Base-by-base conservation (phyloP, 2,797 vertebrate species). In the Enteromius radiatus region DNA sequence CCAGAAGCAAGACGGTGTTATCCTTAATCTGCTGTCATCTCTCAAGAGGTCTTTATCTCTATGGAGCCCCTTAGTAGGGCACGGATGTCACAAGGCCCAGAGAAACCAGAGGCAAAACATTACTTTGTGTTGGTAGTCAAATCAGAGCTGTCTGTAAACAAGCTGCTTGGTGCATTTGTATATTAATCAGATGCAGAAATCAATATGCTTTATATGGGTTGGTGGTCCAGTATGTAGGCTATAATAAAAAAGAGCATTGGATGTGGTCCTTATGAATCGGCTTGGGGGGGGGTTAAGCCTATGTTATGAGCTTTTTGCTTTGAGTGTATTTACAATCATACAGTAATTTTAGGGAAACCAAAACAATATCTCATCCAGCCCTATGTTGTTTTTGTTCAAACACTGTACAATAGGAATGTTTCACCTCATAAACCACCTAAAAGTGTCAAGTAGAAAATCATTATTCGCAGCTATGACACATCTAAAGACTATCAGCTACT, bases 31-130 rank as follows among this genome's bases (percentile, higher is more conserved):
- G 56, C 74, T 79, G 76, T 84, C 56, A 19, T 81, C 47, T 84
- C 67, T 69, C 75, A 38, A 79, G 73, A 83, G 85, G 59, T 85
- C 80, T 85, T 86, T 81, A 73, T 85, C 70, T 87, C 63, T 17
- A 23, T 49, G 63, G 71, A 81, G 85, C 61, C 76, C 33, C 31
- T 47, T 77, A 82, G 65, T 19, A 69, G 83, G 61, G 67, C 61
- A 80, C 33, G 47, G 41, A 80, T 74, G 61, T 54, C 84, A 83
- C 17, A 59, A 81, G 69, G 65, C 71, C 82, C 31, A 82, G 79
- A 78, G 26, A 76, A 61, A 26, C 64, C 33, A 61, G 11, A 45
- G 43, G 14, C 65, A 70, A 56, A 76, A 26, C 17, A 14, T 14
- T 67, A 73, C 1, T 70, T 45, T 26, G 6, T 78, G n/a, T 43